Conservation (phyloP, 2,113 vertebrate species). For the Marmota monax region DNA sequence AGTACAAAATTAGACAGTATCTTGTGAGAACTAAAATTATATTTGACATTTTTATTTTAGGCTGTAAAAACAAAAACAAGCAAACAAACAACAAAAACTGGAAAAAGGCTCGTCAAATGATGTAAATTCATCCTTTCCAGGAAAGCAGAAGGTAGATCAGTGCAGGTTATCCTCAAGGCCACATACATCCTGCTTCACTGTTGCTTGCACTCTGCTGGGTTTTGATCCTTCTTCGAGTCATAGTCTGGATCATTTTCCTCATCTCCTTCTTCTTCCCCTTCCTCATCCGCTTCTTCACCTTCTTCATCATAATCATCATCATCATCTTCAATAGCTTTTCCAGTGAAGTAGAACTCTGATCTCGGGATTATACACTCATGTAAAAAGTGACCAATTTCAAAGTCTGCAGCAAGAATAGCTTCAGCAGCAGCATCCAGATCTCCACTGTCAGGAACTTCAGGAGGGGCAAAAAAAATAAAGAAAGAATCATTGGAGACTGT, state of each 20-base stretch:
- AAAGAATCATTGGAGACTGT: neutral
- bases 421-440: conserved; percentile 91
- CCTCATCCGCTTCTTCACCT: conserved; percentile 98
- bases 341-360: too few species aligned
- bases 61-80: conserved; percentile 73
- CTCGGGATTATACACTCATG: too few species aligned
- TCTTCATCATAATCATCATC: too few species aligned
- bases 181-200: conserved; percentile 94
- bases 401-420: too few species aligned
- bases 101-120: conserved; percentile 78
- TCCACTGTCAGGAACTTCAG: too few species aligned
- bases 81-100: conserved; percentile 53
- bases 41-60: conserved; percentile 79
- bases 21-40: conserved; percentile 75
- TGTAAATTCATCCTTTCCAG: conserved; percentile 73
- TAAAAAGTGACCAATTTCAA: too few species aligned
- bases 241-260: conserved; percentile 99
- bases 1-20: conserved; percentile 79
- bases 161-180: conserved; percentile 97
- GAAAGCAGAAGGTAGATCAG: conserved; percentile 84
- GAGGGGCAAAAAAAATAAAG: too few species aligned
- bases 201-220: conserved; percentile 98
- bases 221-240: conserved; percentile 98
- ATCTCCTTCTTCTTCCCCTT: conserved; percentile 98
- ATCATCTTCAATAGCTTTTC: too few species aligned